Percentiles rank a stretch among this genome's conserved stretches.
These are phyloP conservation scores for Enteromius treurensis DNA, from an alignment of 2,797 vertebrate genomes.

Conservation along the genomic window DNA sequence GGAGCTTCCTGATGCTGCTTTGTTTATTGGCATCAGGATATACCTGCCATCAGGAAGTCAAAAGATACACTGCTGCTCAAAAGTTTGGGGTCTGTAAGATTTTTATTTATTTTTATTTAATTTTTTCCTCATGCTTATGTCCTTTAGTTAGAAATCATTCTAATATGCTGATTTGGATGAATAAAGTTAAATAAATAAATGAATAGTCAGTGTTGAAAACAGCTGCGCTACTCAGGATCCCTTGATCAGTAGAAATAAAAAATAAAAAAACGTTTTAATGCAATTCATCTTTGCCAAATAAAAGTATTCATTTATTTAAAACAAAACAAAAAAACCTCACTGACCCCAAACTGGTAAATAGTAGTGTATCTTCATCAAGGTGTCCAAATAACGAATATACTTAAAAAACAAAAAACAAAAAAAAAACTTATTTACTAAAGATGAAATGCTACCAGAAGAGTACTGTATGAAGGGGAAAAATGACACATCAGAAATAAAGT, in stretches of 20 bases:
- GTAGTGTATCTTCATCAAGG: background rate
- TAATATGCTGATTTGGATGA: background rate
- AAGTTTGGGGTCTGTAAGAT: background rate
- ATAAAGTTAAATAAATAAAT: too few relatives aligned
- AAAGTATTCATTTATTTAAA: background rate
- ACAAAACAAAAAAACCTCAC: background rate
- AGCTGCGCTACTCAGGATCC: background rate
- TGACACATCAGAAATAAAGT: too few relatives aligned
- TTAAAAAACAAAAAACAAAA: background rate
- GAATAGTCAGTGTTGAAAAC: background rate
- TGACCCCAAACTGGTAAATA: background rate
- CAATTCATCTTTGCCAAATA: background rate
- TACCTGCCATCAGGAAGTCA: background rate
- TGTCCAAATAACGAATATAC: background rate
- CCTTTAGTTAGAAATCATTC: background rate
- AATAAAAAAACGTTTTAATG: too few relatives aligned
- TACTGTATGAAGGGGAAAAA: background rate
- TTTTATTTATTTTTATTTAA: background rate
- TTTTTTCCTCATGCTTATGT: background rate
- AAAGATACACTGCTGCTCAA: background rate
- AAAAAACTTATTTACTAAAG: background rate
- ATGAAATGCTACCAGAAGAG: background rate
- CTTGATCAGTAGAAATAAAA: background rate
- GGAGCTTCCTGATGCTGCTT: background rate
- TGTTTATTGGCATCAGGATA: conserved; percentile 2